phyloP scores from a whole-genome alignment of 2,113 vertebrate genomes.

The Sander vitreus region DNA sequence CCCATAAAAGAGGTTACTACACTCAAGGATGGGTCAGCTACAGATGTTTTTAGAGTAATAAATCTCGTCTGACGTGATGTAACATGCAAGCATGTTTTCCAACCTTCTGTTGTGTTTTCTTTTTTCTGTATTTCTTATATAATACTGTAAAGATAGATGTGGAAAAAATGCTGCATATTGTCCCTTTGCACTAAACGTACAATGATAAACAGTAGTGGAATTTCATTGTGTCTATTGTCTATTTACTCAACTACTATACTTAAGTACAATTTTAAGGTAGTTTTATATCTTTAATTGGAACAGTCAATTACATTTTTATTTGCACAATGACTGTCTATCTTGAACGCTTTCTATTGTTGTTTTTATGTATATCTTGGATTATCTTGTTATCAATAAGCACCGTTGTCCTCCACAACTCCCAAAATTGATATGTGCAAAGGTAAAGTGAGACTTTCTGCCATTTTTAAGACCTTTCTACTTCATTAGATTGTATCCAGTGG shows the following conservation, averaged over 20 bases:
- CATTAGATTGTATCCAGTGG: neutral
- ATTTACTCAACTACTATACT: neutral
- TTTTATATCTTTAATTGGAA: neutral
- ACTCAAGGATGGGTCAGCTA: constrained; percentile 42
- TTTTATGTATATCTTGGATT: neutral
- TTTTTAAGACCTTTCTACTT: neutral
- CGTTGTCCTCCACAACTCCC: neutral
- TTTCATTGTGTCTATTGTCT: too few relatives aligned
- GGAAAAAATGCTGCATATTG: neutral
- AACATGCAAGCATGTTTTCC: constrained; percentile 17
- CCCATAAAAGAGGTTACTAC: constrained; percentile 28
- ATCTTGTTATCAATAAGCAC: neutral
- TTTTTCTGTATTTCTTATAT: constrained; percentile 1
- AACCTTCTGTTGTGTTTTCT: neutral
- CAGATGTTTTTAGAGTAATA: constrained; percentile 48
- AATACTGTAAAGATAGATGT: neutral
- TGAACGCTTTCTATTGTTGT: neutral
- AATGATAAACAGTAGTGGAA: neutral
- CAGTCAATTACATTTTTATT: neutral
- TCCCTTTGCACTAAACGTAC: neutral
- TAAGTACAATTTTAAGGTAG: neutral
- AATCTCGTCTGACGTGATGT: constrained; percentile 28
- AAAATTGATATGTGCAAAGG: neutral
- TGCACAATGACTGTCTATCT: neutral
- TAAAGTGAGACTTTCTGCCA: neutral